Percentiles rank a stretch among this genome's conserved stretches.
phyloP scores from a whole-genome alignment of 2,888 invertebrate species.

The Celastrina argiolus region DNA sequence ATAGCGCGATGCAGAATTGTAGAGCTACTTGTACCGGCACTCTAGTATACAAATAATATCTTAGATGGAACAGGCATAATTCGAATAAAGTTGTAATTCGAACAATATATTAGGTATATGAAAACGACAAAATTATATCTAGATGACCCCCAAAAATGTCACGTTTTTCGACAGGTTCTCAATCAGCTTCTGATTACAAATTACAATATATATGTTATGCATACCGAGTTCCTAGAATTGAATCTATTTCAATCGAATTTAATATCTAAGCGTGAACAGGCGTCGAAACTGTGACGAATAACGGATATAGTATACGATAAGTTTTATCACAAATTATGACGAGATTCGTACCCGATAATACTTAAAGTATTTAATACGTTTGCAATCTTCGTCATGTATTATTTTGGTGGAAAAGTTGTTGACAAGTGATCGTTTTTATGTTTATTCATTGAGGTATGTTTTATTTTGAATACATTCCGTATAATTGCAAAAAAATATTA shows the following conservation, averaged over 20 bases:
- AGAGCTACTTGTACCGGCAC: too few species aligned
- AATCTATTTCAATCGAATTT: neutral
- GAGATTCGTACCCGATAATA: neutral
- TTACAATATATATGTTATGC: too few species aligned
- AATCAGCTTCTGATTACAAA: too few species aligned
- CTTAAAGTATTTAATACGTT: constrained; percentile 16
- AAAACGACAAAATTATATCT: too few species aligned
- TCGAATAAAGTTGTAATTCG: too few species aligned
- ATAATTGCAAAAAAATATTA: too few species aligned
- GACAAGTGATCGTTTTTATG: neutral
- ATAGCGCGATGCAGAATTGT: too few species aligned
- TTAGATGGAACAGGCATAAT: too few species aligned
- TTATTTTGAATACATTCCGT: neutral
- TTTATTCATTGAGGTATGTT: neutral
- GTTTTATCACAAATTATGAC: constrained; percentile 20
- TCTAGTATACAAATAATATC: too few species aligned
- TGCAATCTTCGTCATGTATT: neutral
- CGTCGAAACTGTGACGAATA: constrained; percentile 16
- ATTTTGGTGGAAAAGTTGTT: neutral
- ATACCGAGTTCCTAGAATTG: neutral
- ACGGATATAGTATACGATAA: neutral
- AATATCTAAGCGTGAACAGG: neutral
- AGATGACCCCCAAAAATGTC: too few species aligned
- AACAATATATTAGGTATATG: too few species aligned
- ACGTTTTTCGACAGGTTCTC: too few species aligned